phyloP scores from a whole-genome alignment of 53 echinoderm and acorn worm species.

The Apostichopus leukothele region DNA sequence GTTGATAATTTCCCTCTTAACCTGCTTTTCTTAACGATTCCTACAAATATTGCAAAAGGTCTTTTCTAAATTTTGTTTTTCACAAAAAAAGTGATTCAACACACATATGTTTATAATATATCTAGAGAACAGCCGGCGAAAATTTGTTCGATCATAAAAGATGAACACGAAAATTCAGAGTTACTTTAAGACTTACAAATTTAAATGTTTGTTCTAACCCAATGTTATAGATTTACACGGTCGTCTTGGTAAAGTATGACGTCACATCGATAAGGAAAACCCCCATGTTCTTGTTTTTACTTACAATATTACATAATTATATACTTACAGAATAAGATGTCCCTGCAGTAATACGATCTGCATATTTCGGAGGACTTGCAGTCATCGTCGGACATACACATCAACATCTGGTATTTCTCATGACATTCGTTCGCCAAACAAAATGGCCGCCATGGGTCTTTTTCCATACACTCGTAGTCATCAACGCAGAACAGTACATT shows the following conservation, averaged over 20 bases:
- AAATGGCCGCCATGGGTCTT: slow-evolving; percentile 45
- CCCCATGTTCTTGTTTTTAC: slow-evolving; percentile 13
- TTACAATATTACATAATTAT: neutral
- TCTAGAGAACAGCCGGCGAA: no score
- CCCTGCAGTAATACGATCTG: slow-evolving; percentile 47
- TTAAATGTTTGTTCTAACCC: no score
- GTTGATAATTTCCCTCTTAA: no score
- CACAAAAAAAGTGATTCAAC: no score
- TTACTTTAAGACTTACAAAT: no score
- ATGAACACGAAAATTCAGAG: no score
- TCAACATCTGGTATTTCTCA: slow-evolving; percentile 44
- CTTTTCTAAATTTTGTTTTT: no score
- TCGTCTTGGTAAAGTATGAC: slow-evolving; percentile 1
- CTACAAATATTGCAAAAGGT: no score
- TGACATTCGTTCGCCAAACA: slow-evolving; percentile 41
- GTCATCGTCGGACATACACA: slow-evolving; percentile 39
- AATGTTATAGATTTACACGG: neutral
- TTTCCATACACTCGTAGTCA: slow-evolving; percentile 37
- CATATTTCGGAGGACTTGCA: slow-evolving; percentile 33
- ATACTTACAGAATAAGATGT: slow-evolving; percentile 41
- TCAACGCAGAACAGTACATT: slow-evolving; percentile 28
- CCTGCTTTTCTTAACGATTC: no score
- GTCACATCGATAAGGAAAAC: slow-evolving; percentile 13
- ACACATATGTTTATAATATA: no score
- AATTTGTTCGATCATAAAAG: no score